Conservation (phyloP, 2,888 invertebrate genomes). For the Monopis laevigella region DNA sequence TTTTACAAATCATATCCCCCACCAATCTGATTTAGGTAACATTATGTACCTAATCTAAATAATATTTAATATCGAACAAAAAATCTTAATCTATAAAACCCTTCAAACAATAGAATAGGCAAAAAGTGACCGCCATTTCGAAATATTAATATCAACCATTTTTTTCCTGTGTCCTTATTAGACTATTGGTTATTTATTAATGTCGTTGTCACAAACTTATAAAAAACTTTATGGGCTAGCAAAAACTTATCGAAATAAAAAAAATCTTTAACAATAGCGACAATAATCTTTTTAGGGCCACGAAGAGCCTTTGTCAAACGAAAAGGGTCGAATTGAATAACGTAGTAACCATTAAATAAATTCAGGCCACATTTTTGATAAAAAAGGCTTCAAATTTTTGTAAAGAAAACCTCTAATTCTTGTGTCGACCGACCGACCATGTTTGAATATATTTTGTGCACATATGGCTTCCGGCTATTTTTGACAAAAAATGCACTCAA, state of each 20-base stretch:
- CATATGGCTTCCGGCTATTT: constrained; percentile 65
- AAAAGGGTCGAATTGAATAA: constrained; percentile 52
- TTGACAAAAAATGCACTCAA: constrained; percentile 59
- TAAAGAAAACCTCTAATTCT: constrained; percentile 37
- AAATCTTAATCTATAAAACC: too few species aligned
- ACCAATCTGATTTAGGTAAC: too few species aligned
- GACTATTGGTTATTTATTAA: constrained; percentile 59
- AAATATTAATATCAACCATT: constrained; percentile 14
- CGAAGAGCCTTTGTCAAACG: constrained; percentile 45
- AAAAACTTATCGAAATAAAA: constrained; percentile 22
- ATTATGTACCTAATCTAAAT: too few species aligned
- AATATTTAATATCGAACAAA: too few species aligned
- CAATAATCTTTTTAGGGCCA: constrained; percentile 54
- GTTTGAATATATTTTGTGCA: constrained; percentile 63
- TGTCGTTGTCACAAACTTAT: constrained; percentile 43
- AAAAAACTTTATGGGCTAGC: constrained; percentile 36
- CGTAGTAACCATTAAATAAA: constrained; percentile 64
- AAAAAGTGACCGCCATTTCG: constrained; percentile 11
- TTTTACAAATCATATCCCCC: too few species aligned
- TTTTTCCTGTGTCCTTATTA: constrained; percentile 25
- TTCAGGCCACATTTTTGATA: constrained; percentile 29
- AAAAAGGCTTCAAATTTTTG: constrained; percentile 27
- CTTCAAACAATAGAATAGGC: too few species aligned
- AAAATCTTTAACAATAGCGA: constrained; percentile 52
- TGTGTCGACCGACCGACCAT: constrained; percentile 51